Base-by-base conservation (phyloP, 2,888 invertebrate genomes). In the Diadromus collaris region DNA sequence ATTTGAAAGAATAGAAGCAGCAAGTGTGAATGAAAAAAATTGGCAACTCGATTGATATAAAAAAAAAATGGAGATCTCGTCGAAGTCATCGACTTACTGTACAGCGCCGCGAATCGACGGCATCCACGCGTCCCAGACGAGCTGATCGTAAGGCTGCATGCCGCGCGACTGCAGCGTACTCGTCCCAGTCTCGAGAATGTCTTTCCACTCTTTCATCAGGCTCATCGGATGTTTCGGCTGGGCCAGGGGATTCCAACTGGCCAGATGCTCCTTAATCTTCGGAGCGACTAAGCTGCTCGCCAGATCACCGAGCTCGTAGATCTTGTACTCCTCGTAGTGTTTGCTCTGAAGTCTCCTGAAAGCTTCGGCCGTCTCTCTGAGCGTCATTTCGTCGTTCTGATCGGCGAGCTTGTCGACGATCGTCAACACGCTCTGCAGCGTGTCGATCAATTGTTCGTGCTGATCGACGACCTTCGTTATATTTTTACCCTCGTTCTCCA, bases 71-170 rank as follows among this genome's bases (percentile, higher is more conserved):
- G n/a, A n/a, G n/a, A n/a, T n/a, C n/a, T n/a, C n/a, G n/a, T n/a
- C n/a, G n/a, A n/a, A n/a, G n/a, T n/a, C n/a, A n/a, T 32, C 27
- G 71, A 94, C 94, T 93, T 91, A 95, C 95, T 94, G 93, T 82
- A 95, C 93, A 56, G 95, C 95, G 51, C 93, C 92, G 84, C 96
- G 93, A 79, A 98, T 92, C 77, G 94, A 93, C n/a, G 97, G 97
- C 92, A 98, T 94, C 94, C 97, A 97, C 79, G 96, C 95, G 88
- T 97, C 96, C 97, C 98, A 98, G 83, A 98, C 92, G 76, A 98
- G 92, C 85, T 95, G 94, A 91, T 97, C 96, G 88, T 96, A 97
- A 0, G 97, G 95, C 83, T 93, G 94, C 48, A 93, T 91, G 84
- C 90, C 91, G 83, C 91, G 90, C 82, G 91, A 88, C 79, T 85